A percentile compares a stretch with the other conserved stretches of the same genome.
These are phyloP conservation scores for Plecotus auritus DNA, from an alignment of 2,113 vertebrate species.

Conservation along the genomic window DNA sequence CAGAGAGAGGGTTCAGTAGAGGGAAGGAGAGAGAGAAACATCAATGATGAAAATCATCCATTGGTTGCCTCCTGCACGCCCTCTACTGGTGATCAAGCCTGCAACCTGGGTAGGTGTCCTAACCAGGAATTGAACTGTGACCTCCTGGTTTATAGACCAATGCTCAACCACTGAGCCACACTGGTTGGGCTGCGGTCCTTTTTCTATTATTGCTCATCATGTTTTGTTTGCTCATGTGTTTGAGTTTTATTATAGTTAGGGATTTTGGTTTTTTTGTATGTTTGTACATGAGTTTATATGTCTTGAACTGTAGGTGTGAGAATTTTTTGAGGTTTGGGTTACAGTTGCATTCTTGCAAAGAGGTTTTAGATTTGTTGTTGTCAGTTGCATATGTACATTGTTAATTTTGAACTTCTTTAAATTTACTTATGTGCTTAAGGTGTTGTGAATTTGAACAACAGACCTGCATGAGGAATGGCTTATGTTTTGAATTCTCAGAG, in stretches of 20 bases:
- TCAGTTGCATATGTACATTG: neutral
- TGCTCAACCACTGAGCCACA: no score
- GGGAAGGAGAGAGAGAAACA: no score
- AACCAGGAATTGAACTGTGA: no score
- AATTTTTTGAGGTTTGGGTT: neutral
- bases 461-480: neutral
- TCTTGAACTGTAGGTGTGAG: neutral
- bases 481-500: neutral
- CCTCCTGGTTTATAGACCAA: no score
- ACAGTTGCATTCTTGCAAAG: neutral
- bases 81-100: no score
- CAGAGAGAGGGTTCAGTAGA: no score
- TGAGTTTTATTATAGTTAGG: neutral
- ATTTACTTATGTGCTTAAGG: neutral
- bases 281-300: neutral
- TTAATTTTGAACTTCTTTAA: neutral
- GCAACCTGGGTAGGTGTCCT: no score
- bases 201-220: neutral
- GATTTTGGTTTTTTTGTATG: neutral
- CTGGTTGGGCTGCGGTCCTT: neutral
- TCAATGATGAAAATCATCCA: no score
- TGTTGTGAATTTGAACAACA: neutral
- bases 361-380: slow-evolving; percentile 22
- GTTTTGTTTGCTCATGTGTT: neutral
- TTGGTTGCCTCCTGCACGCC: no score